phyloP scores from a whole-genome alignment of 1,140 invertebrate genomes.

The Lucilia sericata region DNA sequence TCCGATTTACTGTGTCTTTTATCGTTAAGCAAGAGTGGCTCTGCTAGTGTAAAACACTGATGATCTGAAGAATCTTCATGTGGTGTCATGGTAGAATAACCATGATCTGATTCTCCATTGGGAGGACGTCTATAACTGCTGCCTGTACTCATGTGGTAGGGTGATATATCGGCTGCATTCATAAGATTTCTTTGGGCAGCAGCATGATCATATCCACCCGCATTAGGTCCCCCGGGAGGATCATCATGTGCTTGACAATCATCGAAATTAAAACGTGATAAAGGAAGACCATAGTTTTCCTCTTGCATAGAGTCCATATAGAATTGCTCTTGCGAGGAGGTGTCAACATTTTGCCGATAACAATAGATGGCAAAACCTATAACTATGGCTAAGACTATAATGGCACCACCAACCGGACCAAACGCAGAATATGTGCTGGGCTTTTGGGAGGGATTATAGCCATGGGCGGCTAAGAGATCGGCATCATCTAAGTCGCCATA shows the following conservation, averaged over 20 bases:
- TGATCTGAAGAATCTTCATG: conserved; percentile 88
- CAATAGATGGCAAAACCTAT: conserved; percentile 76
- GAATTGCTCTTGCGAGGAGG: conserved; percentile 69
- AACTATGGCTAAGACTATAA: conserved; percentile 73
- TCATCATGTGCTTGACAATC: conserved; percentile 65
- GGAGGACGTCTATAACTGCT: conserved; percentile 80
- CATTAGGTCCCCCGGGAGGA: conserved; percentile 56
- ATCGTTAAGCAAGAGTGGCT: conserved; percentile 71
- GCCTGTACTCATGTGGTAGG: conserved; percentile 86
- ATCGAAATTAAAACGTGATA: conserved; percentile 66
- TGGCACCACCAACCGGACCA: conserved; percentile 74
- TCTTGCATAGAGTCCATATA: conserved; percentile 70
- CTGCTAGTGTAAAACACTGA: conserved; percentile 78
- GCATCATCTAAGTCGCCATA: conserved; percentile 79
- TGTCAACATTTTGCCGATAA: conserved; percentile 74
- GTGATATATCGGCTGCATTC: conserved; percentile 78
- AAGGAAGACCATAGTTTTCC: conserved; percentile 65
- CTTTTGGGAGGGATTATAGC: conserved; percentile 67
- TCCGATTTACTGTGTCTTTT: conserved; percentile 73
- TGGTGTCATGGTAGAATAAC: conserved; percentile 95
- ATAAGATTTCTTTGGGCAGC: conserved; percentile 63
- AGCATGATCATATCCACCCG: conserved; percentile 62
- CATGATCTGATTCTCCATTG: conserved; percentile 90
- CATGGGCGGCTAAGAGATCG: conserved; percentile 68
- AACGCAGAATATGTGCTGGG: conserved; percentile 73